phyloP scores from a whole-genome alignment of 2,888 invertebrate genomes.

The Melipona beecheii region DNA sequence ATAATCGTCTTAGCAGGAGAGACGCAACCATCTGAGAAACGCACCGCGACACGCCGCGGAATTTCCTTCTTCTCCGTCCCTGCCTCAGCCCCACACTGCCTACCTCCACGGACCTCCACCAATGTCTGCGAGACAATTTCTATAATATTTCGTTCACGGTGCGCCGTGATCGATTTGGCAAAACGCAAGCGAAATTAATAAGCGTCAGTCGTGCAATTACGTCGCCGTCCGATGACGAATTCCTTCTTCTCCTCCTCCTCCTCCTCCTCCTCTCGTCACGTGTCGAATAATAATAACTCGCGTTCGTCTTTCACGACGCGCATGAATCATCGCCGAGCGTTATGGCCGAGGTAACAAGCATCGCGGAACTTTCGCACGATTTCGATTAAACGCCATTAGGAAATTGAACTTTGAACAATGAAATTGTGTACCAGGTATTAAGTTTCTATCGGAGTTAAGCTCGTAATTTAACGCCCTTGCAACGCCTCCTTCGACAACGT shows the following conservation, averaged over 20 bases:
- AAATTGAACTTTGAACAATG: constrained; percentile 12
- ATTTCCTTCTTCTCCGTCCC: constrained; percentile 8
- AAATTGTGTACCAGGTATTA: constrained; percentile 11
- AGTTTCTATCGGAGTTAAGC: constrained; percentile 10
- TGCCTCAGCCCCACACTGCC: not conserved
- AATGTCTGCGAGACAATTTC: constrained; percentile 1
- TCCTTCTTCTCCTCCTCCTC: not conserved
- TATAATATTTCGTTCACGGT: too few species aligned
- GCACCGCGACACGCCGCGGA: constrained; percentile 35
- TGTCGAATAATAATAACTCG: not conserved
- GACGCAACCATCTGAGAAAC: constrained; percentile 47
- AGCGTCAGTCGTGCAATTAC: not conserved
- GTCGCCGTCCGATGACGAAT: not conserved
- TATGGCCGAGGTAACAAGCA: not conserved
- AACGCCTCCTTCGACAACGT: not conserved
- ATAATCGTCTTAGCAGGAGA: constrained; percentile 78
- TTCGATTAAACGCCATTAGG: constrained; percentile 8
- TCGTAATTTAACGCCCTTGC: not conserved
- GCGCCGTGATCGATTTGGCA: too few species aligned
- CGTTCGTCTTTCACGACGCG: not conserved
- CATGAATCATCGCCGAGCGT: not conserved
- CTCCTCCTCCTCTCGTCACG: not conserved
- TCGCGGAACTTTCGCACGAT: not conserved
- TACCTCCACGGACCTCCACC: not conserved
- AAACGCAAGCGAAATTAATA: not conserved